These are phyloP conservation scores for Pachypeltis micranthus DNA, from an alignment of 1,140 invertebrate species.

Conservation along the genomic window DNA sequence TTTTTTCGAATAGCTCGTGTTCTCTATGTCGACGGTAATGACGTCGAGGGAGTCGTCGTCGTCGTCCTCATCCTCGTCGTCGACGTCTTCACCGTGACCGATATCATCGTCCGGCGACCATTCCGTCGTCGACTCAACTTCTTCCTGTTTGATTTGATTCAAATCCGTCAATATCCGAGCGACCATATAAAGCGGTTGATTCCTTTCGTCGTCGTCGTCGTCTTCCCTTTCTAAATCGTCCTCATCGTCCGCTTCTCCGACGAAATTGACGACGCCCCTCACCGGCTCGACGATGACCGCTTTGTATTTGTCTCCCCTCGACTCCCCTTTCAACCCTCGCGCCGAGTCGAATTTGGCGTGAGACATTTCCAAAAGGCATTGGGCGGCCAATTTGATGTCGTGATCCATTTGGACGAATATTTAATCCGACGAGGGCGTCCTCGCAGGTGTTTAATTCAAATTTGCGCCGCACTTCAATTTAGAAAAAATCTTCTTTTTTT, in stretches of 20 bases:
- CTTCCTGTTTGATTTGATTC: constrained; percentile 42
- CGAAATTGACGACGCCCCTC: constrained; percentile 19
- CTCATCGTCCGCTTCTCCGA: constrained; percentile 24
- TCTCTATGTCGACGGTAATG: constrained; percentile 4
- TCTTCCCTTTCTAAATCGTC: constrained; percentile 16
- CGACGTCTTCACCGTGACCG: constrained; percentile 17
- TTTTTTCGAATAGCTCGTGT: background rate
- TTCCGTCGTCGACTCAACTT: constrained; percentile 29
- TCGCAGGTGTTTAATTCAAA: too few relatives aligned
- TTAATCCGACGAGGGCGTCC: background rate
- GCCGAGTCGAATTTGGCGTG: constrained; percentile 26
- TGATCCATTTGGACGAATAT: constrained; percentile 29
- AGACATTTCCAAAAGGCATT: constrained; percentile 48
- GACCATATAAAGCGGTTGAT: constrained; percentile 41
- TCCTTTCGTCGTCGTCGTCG: constrained; percentile 26
- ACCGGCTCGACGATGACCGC: constrained; percentile 26
- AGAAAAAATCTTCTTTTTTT: too few relatives aligned
- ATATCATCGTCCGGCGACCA: constrained; percentile 4
- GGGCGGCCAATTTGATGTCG: constrained; percentile 44
- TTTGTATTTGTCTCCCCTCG: constrained; percentile 14
- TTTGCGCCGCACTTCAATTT: background rate
- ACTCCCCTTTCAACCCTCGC: constrained; percentile 16
- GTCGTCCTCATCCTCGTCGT: constrained; percentile 16
- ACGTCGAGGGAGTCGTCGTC: constrained; percentile 20
- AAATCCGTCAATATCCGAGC: constrained; percentile 48